Conservation (phyloP, 2,888 invertebrate species). For the Perithous albicinctus region DNA sequence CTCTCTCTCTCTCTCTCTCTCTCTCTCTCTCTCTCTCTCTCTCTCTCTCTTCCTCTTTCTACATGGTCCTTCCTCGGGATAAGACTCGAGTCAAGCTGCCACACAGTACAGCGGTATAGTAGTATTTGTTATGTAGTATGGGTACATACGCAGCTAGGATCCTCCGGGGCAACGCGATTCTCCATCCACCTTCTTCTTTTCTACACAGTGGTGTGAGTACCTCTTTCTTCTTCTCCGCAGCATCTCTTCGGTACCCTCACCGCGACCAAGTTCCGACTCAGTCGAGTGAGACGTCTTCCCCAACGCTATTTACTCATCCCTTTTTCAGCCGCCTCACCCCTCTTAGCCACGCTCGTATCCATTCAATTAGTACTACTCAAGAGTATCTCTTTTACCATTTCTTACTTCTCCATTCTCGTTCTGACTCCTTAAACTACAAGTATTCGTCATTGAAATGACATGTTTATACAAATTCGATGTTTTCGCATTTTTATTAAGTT, state of each 20-base stretch:
- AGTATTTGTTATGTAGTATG: not conserved
- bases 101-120: conserved; percentile 30
- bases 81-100: conserved; percentile 42
- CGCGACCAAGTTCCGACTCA: conserved; percentile 27
- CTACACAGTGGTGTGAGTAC: conserved; percentile 18
- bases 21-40: not conserved
- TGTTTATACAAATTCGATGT: not conserved
- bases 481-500: not conserved
- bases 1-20: conserved; percentile 69
- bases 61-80: not conserved
- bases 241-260: conserved; percentile 11
- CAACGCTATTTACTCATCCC: conserved; percentile 72
- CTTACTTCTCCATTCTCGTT: not conserved
- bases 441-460: not conserved
- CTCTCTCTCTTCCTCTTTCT: not conserved
- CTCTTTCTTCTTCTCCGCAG: not conserved
- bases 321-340: conserved; percentile 51
- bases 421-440: not conserved
- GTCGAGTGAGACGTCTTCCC: conserved; percentile 79
- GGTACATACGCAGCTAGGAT: conserved; percentile 32
- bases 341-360: conserved; percentile 19
- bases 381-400: conserved; percentile 27
- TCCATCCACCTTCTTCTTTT: conserved; percentile 35
- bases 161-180: conserved; percentile 37
- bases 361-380: conserved; percentile 62